phyloP scores from a whole-genome alignment of 1,140 invertebrate genomes.

The Diorhabda sublineata region DNA sequence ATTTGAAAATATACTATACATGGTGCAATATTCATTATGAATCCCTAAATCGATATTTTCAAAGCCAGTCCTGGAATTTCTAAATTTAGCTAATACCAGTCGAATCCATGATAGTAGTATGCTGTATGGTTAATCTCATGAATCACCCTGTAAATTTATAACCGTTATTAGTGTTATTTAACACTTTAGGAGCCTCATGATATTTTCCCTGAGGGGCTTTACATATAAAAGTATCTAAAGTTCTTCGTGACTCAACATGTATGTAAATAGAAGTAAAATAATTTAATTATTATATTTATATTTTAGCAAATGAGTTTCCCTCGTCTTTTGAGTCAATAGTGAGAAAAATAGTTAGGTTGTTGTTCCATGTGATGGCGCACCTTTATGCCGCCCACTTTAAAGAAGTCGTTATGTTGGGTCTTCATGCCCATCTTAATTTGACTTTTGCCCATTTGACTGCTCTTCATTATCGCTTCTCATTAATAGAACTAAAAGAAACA shows the following conservation, averaged over 20 bases:
- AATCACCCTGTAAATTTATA: too few species aligned
- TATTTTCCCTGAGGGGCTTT: too few species aligned
- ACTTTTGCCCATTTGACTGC: slow-evolving; percentile 94
- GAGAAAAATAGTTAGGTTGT: slow-evolving; percentile 90
- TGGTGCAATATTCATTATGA: too few species aligned
- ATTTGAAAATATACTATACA: too few species aligned
- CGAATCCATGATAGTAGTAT: too few species aligned
- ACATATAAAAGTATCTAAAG: neutral
- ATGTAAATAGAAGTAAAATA: neutral
- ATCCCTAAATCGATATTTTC: too few species aligned
- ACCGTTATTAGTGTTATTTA: too few species aligned
- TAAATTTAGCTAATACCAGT: too few species aligned
- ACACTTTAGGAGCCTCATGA: too few species aligned
- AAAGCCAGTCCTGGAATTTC: too few species aligned
- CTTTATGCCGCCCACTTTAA: slow-evolving; percentile 97
- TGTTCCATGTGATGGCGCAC: slow-evolving; percentile 97
- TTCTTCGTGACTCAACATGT: neutral
- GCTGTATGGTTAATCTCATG: too few species aligned
- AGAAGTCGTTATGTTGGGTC: slow-evolving; percentile 85
- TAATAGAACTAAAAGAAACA: slow-evolving; percentile 93
- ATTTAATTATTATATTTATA: slow-evolving; percentile 1
- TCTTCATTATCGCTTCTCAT: slow-evolving; percentile 82
- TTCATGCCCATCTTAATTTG: slow-evolving; percentile 93
- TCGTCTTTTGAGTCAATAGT: slow-evolving; percentile 90
- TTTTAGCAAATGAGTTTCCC: slow-evolving; percentile 91